These are phyloP conservation scores for Brachionus asplanchnoidis DNA, from an alignment of 1,140 invertebrate genomes.

Conservation along the genomic window DNA sequence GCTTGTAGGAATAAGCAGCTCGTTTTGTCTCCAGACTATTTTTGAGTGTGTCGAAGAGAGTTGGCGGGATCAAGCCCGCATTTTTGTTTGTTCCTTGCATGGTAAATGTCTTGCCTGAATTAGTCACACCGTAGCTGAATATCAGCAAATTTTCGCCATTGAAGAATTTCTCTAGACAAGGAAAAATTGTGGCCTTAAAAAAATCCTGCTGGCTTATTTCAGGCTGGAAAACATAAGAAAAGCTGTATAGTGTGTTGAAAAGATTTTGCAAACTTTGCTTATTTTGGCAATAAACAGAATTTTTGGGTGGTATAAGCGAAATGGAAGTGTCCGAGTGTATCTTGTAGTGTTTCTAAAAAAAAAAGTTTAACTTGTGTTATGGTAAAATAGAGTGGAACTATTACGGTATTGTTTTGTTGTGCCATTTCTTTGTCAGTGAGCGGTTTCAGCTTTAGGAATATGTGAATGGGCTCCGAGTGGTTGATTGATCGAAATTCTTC, in stretches of 20 bases:
- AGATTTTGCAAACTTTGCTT: constrained; percentile 8
- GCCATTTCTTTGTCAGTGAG: constrained; percentile 6
- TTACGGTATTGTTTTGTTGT: constrained; percentile 1
- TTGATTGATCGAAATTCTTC: constrained; percentile 38
- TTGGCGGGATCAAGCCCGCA: constrained; percentile 73
- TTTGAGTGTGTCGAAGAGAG: constrained; percentile 65
- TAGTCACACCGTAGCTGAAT: constrained; percentile 77
- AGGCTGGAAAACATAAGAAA: constrained; percentile 36
- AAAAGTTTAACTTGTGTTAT: not conserved
- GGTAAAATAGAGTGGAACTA: no score
- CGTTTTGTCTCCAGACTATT: constrained; percentile 48
- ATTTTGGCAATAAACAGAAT: constrained; percentile 38
- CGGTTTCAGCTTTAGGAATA: constrained; percentile 22
- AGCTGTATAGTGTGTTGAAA: not conserved
- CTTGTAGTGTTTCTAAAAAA: not conserved
- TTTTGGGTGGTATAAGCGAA: constrained; percentile 10
- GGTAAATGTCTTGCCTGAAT: constrained; percentile 80
- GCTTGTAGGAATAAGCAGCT: constrained; percentile 47
- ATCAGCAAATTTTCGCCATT: constrained; percentile 28
- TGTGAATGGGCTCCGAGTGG: constrained; percentile 36
- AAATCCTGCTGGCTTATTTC: constrained; percentile 27
- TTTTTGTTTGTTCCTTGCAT: constrained; percentile 64
- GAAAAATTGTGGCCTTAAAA: constrained; percentile 25
- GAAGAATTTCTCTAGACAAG: constrained; percentile 33
- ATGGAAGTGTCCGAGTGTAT: constrained; percentile 28